Conservation (phyloP, 2,113 vertebrate species). For the Hucho hucho region DNA sequence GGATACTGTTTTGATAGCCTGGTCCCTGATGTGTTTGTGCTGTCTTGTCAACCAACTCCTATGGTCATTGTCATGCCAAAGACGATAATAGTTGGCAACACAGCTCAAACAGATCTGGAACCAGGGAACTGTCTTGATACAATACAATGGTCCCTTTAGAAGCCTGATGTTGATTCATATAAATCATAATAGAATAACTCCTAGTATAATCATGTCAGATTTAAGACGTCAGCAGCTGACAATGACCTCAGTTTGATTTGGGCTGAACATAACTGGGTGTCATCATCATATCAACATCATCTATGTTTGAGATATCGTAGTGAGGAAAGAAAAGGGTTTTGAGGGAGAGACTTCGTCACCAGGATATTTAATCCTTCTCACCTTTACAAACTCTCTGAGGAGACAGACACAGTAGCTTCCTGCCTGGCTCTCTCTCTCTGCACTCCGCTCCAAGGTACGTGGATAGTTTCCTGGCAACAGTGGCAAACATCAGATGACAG, state of each 20-base stretch:
- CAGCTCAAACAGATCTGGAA: neutral
- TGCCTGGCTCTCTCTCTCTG: constrained; percentile 21
- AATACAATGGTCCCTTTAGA: neutral
- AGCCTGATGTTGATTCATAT: neutral
- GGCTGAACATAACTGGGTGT: constrained; percentile 3
- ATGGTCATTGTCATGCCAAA: neutral
- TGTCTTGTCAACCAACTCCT: neutral
- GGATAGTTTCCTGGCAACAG: constrained; percentile 46
- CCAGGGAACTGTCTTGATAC: neutral
- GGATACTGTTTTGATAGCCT: too few species aligned
- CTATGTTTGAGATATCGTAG: constrained; percentile 10
- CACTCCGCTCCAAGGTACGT: constrained; percentile 22
- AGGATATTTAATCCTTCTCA: constrained; percentile 20
- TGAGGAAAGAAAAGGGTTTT: constrained; percentile 1
- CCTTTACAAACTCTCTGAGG: constrained; percentile 21
- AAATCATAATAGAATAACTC: neutral
- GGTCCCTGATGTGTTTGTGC: too few species aligned
- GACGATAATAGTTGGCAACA: too few species aligned
- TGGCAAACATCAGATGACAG: constrained; percentile 49
- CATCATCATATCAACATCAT: constrained; percentile 28
- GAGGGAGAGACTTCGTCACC: constrained; percentile 7
- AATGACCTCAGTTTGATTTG: constrained; percentile 16
- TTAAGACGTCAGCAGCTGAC: neutral
- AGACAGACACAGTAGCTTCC: constrained; percentile 30
- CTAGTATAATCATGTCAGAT: neutral